Conservation (phyloP, 2,797 vertebrate genomes). For the Myripristis jacobus region DNA sequence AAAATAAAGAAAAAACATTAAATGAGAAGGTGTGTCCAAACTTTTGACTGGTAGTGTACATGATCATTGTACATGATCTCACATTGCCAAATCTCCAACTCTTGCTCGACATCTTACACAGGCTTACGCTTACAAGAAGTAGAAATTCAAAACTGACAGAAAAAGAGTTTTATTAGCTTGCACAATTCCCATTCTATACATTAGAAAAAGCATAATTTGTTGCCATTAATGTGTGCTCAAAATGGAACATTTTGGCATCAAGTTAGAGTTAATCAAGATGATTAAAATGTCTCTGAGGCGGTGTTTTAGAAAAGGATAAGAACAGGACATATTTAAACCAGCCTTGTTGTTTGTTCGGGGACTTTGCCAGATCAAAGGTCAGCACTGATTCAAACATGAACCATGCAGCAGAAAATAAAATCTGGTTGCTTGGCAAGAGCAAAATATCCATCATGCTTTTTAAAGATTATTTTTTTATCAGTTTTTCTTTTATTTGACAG, state of each 20-base stretch:
- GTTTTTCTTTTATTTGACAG: too few species aligned
- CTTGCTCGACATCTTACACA: neutral
- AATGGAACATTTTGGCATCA: neutral
- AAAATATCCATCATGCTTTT: conserved; percentile 14
- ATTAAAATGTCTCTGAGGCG: neutral
- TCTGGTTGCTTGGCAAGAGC: conserved; percentile 20
- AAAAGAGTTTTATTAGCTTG: neutral
- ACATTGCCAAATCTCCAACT: neutral
- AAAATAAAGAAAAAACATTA: too few species aligned
- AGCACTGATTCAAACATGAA: conserved; percentile 44
- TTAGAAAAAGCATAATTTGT: neutral
- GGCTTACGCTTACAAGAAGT: neutral
- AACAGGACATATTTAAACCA: too few species aligned
- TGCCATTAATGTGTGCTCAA: too few species aligned
- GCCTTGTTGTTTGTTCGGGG: too few species aligned
- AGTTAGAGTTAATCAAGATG: neutral
- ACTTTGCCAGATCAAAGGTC: conserved; percentile 22
- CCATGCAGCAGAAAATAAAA: conserved; percentile 38
- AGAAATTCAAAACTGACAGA: neutral
- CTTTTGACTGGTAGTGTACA: too few species aligned
- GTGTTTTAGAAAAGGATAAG: too few species aligned
- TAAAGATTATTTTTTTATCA: too few species aligned
- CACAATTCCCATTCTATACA: neutral
- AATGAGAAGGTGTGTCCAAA: too few species aligned
- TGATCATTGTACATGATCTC: conserved; percentile 11